Evolutionary conservation across 64 coral and sea anemone species (phyloP), one percentile per base, ranked within the genome.

Genomic region (Actinia tenebrosa): DNA sequence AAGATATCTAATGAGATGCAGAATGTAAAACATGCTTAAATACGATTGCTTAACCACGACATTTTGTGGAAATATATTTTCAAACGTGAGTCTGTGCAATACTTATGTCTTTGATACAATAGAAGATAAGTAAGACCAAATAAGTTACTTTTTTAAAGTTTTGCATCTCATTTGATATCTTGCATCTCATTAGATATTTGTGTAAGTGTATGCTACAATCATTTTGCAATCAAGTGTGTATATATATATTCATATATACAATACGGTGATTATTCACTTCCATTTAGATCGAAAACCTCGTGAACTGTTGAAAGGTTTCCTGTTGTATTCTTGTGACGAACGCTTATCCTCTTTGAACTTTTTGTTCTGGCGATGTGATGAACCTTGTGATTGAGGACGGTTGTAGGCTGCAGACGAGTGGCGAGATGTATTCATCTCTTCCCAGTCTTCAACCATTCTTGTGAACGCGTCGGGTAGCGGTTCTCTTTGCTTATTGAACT

Each of bases 261-360:
- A 50, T 20, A 20, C 18, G 22, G 44, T 81, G 50, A 66, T 1
- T 3, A n/a, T 66, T 22, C 18, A 47, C 7, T 81, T 81, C 42
- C 50, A 22, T 81, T 81, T 81, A 16, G 79, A 81, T 45, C 45
- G 79, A 81, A 81, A 81, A 5, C 79, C 79, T 81, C 79, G 43
- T 53, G 3, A 44, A 50, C 15, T 50, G 45, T n/a, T 23, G 50
- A 50, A 52, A 81, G 7, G 45, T 50, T 81, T 53, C 16, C 44
- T 22, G 18, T 53, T 52, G 17, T 45, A 18, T 81, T 81, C 50
- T 14, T 20, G 42, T 37, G 27, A 81, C 19, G 17, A 81, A 50
- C 27, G 79, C 45, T 50, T 17, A 7, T 81, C 47, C 3, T 50
- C 19, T 4, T 81, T 13, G 22, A 45, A 79, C 15, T 19, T 27